Base-by-base conservation (phyloP, 2,888 invertebrate genomes). In the Lasioglossum morio region DNA sequence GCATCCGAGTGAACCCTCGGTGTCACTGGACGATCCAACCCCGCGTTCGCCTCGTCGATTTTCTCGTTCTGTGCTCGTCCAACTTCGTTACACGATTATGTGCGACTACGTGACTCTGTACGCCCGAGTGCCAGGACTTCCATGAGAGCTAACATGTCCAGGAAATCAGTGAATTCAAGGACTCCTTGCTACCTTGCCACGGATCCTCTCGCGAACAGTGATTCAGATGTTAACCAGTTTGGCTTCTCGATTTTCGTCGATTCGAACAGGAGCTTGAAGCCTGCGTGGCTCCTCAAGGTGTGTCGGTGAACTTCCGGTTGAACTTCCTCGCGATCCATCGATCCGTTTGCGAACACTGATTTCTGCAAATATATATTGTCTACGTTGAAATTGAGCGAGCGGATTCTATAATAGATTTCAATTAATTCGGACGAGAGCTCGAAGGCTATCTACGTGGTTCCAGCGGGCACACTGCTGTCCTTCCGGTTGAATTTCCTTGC, bases 1-100 rank as follows among this genome's bases (percentile, higher is more conserved):
- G 76, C 77, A 70, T 63, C 57, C 83, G 81, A 85, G 84, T 86
- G 81, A 90, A 70, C 27, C n/a, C 63, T 37, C 53, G 78, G 72
- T 87, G 79, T 80, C 84, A 75, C 75, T 79, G 77, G 23, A 82
- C 87, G 63, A 46, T 77, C 77, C 27, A 60, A 27, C 23, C 10
- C n/a, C 72, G 77, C 43, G 34, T 27, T 46, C 63, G 23, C 69
- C 69, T 19, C 48, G 37, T 14, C 30, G 63, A 10, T 40, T 46
- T 30, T 8, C n/a, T 43, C 12, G 14, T 48, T 27, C 1, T n/a
- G 16, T 23, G 2, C 2, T 66, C 16, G 27, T n/a, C 30, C 46
- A 10, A 19, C 16, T 19, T 19, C 23, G 19, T 23, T 23, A 14
- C n/a, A 48, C 72, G 72, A 34, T 73, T 48, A 73, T 48, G 48